These are phyloP conservation scores for fruit fly (Drosophila melanogaster) DNA, from an alignment of 1,140 invertebrate species.

Conservation along the genomic window DNA sequence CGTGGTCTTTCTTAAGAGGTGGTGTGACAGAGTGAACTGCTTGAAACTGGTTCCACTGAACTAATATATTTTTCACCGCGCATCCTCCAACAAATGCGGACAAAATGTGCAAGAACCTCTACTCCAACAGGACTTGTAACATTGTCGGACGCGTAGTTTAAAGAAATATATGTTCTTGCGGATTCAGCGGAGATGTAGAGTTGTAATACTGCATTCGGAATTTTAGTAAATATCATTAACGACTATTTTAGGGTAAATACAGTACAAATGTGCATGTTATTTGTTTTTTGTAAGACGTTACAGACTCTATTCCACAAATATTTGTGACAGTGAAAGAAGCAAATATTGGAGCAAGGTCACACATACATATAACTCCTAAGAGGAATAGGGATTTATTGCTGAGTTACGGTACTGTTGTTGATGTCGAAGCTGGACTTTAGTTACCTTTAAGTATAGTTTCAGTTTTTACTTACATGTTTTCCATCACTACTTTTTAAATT, in stretches of 20 bases:
- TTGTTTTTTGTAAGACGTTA: too few species aligned
- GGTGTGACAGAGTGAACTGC: background rate
- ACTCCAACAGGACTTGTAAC: background rate
- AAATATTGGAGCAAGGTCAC: background rate
- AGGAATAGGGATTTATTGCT: background rate
- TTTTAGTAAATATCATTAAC: background rate
- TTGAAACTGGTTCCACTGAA: background rate
- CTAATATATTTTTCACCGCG: background rate
- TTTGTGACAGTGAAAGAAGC: background rate
- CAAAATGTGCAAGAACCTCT: background rate
- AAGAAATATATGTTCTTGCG: background rate
- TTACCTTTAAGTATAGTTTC: too few species aligned
- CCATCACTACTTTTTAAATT: too few species aligned
- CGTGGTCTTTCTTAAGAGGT: too few species aligned
- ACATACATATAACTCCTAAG: constrained; percentile 2
- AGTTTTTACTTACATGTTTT: background rate
- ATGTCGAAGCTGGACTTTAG: background rate
- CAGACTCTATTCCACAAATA: background rate
- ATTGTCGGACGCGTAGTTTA: background rate
- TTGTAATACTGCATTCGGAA: background rate
- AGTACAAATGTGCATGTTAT: too few species aligned
- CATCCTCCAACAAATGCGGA: background rate
- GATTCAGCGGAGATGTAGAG: background rate
- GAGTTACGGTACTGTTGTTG: background rate
- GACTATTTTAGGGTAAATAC: background rate